A percentile compares a stretch with the other conserved stretches of the same genome.
These are phyloP conservation scores for Carpatolechia fugitivella DNA, from an alignment of 2,888 invertebrate species.

Conservation along the genomic window DNA sequence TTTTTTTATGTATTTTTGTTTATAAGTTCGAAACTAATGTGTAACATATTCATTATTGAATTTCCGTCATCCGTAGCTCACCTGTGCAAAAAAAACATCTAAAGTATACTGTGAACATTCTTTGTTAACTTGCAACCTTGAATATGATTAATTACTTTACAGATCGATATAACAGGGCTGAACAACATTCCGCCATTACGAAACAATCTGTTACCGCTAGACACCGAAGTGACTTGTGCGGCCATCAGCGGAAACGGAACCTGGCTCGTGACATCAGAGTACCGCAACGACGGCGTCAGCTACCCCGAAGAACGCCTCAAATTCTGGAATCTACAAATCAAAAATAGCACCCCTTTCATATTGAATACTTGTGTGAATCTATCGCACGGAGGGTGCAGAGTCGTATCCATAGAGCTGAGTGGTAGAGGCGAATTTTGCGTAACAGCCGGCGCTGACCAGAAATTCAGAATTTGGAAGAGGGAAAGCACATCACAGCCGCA, in stretches of 20 bases:
- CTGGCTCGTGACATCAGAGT: slow-evolving; percentile 70
- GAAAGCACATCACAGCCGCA: slow-evolving; percentile 37
- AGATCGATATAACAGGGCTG: slow-evolving; percentile 70
- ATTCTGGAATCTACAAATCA: slow-evolving; percentile 53
- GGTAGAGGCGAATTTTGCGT: slow-evolving; percentile 61
- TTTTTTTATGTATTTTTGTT: no score
- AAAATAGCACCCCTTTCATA: slow-evolving; percentile 45
- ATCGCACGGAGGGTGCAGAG: slow-evolving; percentile 65
- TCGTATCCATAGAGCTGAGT: slow-evolving; percentile 58
- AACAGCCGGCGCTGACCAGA: slow-evolving; percentile 67
- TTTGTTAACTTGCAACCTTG: background rate
- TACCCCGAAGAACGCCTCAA: slow-evolving; percentile 70
- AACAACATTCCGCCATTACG: slow-evolving; percentile 64
- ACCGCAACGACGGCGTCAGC: slow-evolving; percentile 61
- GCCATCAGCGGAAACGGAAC: slow-evolving; percentile 57
- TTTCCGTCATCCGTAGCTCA: no score
- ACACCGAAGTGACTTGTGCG: slow-evolving; percentile 67
- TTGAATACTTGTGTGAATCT: slow-evolving; percentile 66
- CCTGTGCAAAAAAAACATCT: no score
- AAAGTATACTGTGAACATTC: background rate
- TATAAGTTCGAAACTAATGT: no score
- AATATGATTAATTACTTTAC: slow-evolving; percentile 25
- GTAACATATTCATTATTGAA: no score
- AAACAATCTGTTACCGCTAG: slow-evolving; percentile 61
- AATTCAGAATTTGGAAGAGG: slow-evolving; percentile 64